Evolutionary conservation across 2,113 vertebrate genomes (phyloP), one percentile per base, ranked within the genome.

Genomic region (Collichthys lucidus): DNA sequence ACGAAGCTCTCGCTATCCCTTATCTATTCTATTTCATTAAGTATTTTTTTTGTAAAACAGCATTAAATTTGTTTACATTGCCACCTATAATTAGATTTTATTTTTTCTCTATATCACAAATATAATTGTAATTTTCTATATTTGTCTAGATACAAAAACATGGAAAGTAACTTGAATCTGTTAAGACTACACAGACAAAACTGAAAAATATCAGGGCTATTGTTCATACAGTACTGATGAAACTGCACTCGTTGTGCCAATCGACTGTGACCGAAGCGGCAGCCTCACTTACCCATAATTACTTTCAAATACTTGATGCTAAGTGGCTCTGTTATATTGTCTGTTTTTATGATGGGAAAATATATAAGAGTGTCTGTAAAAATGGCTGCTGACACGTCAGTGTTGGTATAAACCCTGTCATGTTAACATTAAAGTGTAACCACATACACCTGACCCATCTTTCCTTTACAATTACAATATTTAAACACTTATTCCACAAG

Each of bases 221-320:
- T 80, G 80, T 63, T 80, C 59, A 55, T 83, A 90, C 82, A 88
- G 85, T 74, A 82, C 82, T 81, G 80, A 66, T 80, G 19, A 69
- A 52, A 53, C 75, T 72, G 44, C 66, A 62, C 64, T 62, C 57
- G 19, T 73, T 52, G 20, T 22, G 47, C 24, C 71, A 7, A 40
- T 11, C 24, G 40, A 56, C 47, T 59, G 42, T 29, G 46, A 56
- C 52, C 59, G 47, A 72, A 57, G 83, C 75, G 56, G 63, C 63
- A 59, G 72, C 29, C 53, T 61, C 16, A 72, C 76, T 19, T n/a
- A 57, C 70, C 46, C 44, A 16, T 24, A 19, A 60, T 42, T 59
- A 12, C 40, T 50, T 67, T 60, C 10, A 22, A 42, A 82, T 42
- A 64, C 46, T 66, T 70, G 0, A 72, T 62, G 53, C 31, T 44